A percentile compares a stretch with the other conserved stretches of the same genome.
Evolutionary conservation across 2,797 vertebrate genomes (phyloP).

Genomic region (Anguilla megastoma): DNA sequence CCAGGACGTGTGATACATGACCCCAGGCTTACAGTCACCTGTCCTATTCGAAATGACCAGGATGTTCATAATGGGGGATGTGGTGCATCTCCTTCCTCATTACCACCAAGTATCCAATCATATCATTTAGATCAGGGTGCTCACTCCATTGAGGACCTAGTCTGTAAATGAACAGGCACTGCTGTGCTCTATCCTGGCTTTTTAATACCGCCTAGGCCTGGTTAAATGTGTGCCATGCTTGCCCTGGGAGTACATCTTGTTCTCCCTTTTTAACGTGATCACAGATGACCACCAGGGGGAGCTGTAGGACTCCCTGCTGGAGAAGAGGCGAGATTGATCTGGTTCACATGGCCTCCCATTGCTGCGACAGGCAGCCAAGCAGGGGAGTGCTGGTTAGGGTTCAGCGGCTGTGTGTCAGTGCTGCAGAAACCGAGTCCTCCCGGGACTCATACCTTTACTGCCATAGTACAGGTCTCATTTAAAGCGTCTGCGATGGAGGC

Average conservation of each 20-base stretch:
- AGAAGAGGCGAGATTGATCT: background rate
- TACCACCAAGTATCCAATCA: background rate
- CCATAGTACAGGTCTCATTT: background rate
- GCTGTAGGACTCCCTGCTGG: background rate
- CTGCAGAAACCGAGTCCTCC: background rate
- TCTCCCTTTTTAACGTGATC: background rate
- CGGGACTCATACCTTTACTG: background rate
- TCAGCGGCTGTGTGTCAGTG: slow-evolving; percentile 20
- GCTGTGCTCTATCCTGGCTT: background rate
- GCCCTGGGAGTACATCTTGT: background rate
- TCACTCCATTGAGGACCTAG: background rate
- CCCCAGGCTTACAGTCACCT: background rate
- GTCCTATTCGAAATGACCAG: background rate
- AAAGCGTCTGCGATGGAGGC: background rate
- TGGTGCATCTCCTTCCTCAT: background rate
- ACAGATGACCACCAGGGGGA: background rate
- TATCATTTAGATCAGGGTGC: background rate
- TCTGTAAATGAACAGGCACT: background rate
- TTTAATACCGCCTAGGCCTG: background rate
- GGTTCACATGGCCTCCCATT: background rate
- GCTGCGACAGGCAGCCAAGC: background rate
- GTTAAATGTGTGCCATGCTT: background rate
- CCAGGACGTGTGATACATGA: background rate
- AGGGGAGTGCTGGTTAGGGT: background rate
- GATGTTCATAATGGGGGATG: background rate